Evolutionary conservation across 2,888 invertebrate species (phyloP), one percentile per base, ranked within the genome.

Genomic region (Stenurella melanura): DNA sequence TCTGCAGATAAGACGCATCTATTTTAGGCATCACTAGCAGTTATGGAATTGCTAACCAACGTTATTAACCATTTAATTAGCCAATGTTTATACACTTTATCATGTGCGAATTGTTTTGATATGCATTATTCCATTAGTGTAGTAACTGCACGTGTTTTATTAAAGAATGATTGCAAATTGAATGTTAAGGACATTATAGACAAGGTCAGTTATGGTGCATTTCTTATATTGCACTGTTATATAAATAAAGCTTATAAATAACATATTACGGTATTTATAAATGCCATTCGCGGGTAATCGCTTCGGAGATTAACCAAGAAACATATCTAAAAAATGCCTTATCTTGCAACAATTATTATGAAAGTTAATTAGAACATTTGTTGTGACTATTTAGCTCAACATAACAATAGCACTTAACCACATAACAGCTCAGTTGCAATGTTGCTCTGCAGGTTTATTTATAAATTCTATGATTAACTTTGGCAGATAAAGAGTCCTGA

Each of bases 141-240:
- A 50, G n/a, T 50, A 50, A 7, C 50, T n/a, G 50, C n/a, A 50
- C 50, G 50, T 50, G 50, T 50, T 50, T 50, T n/a, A 50, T 50
- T 50, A 50, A 50, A n/a, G 15, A 50, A 50, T n/a, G n/a, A 50
- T 50, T 50, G n/a, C 50, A n/a, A 50, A 50, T n/a, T 50, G 50
- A 50, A 50, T 50, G 50, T n/a, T n/a, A n/a, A 50, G 50, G 50
- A 15, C n/a, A n/a, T n/a, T 50, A 50, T 50, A 50, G 50, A 50
- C 15, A 50, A n/a, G n/a, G n/a, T n/a, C 50, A 15, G n/a, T 50
- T n/a, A 50, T n/a, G 42, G 42, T 34, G 30, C 7, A 34, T n/a
- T 50, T 50, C n/a, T n/a, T n/a, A 50, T 50, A 50, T 15, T 50
- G n/a, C n/a, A 50, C n/a, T 17, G 1, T n/a, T 9, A 34, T 34